These are phyloP conservation scores for Epistrophella euchroma DNA, from an alignment of 2,888 invertebrate species.

Conservation along the genomic window DNA sequence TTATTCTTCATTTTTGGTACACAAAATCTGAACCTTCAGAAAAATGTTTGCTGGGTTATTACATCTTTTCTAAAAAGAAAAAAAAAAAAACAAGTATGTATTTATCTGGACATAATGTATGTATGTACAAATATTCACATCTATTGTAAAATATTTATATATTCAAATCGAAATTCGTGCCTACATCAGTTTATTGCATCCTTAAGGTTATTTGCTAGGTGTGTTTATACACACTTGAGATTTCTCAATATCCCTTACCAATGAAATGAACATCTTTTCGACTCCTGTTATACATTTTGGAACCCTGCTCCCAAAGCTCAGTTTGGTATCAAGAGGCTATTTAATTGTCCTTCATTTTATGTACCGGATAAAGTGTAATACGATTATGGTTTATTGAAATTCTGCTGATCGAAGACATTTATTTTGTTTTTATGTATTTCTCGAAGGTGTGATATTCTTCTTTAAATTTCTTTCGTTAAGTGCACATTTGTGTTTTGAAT, in stretches of 20 bases:
- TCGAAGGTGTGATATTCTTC: slow-evolving; percentile 53
- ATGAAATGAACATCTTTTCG: neutral
- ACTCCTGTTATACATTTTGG: slow-evolving; percentile 3
- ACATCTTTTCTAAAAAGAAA: too few species aligned
- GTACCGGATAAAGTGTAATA: slow-evolving; percentile 58
- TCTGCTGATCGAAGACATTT: slow-evolving; percentile 82
- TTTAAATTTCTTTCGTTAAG: slow-evolving; percentile 40
- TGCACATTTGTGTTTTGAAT: slow-evolving; percentile 18
- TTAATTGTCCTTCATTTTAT: slow-evolving; percentile 43
- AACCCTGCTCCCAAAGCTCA: neutral
- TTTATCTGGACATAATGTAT: too few species aligned
- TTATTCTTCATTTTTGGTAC: too few species aligned
- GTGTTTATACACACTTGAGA: slow-evolving; percentile 12
- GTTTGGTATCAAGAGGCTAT: slow-evolving; percentile 42
- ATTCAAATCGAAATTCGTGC: slow-evolving; percentile 68
- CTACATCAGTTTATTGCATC: slow-evolving; percentile 45
- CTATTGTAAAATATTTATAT: too few species aligned
- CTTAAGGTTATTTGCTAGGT: slow-evolving; percentile 34
- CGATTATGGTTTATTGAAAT: slow-evolving; percentile 83
- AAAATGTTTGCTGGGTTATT: too few species aligned
- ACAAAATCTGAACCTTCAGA: too few species aligned
- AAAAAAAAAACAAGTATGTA: too few species aligned
- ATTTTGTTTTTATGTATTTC: slow-evolving; percentile 45
- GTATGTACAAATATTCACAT: too few species aligned
- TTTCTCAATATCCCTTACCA: neutral